phyloP scores from a whole-genome alignment of 2,888 invertebrate genomes.

The Trichogramma evanescens region DNA sequence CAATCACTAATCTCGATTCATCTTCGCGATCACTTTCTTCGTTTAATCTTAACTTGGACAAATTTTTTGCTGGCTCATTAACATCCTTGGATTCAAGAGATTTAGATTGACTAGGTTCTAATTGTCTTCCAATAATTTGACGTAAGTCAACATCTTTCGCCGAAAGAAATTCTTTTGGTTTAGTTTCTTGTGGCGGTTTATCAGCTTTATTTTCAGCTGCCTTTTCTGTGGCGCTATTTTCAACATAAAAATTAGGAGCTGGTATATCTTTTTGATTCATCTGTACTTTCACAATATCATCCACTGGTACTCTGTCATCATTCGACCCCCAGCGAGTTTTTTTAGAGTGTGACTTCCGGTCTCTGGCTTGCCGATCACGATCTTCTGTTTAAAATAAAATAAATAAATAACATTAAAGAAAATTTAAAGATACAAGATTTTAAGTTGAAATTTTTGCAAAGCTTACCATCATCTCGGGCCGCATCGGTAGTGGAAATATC shows the following conservation, averaged over 20 bases:
- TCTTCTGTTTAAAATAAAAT: background rate
- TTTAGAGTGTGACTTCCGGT: constrained; percentile 40
- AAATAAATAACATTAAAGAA: background rate
- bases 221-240: constrained; percentile 7
- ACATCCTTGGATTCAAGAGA: constrained; percentile 34
- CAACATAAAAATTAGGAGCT: too few species aligned
- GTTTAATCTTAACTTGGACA: constrained; percentile 37
- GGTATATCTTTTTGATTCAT: constrained; percentile 7
- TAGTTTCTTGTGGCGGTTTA: background rate
- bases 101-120: constrained; percentile 25
- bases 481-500: constrained; percentile 20
- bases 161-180: constrained; percentile 21
- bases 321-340: constrained; percentile 46
- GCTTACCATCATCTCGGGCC: constrained; percentile 37
- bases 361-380: constrained; percentile 23
- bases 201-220: constrained; percentile 19
- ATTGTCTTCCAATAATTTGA: constrained; percentile 36
- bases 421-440: background rate
- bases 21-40: constrained; percentile 46
- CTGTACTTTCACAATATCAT: constrained; percentile 14
- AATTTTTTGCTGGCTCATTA: constrained; percentile 37
- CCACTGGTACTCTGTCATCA: constrained; percentile 43
- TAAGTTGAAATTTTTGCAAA: background rate
- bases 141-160: constrained; percentile 47
- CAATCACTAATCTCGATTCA: constrained; percentile 40